Base-by-base conservation (phyloP, 2,113 vertebrate species). In the Cygnus buccinator region DNA sequence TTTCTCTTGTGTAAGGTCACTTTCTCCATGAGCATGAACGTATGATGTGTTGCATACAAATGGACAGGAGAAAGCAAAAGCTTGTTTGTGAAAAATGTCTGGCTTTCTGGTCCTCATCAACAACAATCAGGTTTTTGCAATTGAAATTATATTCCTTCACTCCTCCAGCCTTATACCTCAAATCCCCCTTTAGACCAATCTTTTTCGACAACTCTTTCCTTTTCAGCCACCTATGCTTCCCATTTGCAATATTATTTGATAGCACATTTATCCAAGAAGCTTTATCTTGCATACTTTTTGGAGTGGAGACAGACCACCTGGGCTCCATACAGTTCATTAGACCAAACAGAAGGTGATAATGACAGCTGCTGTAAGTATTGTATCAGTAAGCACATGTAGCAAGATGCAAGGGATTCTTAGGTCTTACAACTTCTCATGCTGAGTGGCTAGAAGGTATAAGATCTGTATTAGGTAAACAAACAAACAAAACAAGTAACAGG, bases 21-120 rank as follows among this genome's bases (percentile, higher is more conserved):
- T 96, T 95, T 96, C 91, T 93, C 89, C 77, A 87, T 14, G 18
- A 91, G 80, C 71, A 28, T 54, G 77, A 77, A 72, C 0, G 17
- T 82, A 90, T 67, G 84, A 70, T 71, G 94, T 78, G 80, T 66
- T 96, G 96, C 95, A 97, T 97, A 96, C 95, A 94, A 96, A 97
- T 89, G 41, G 77, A 57, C 7, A 57, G 68, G 21, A 72, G 58
- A 92, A 93, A 74, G 82, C 77, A 93, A 83, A 84, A 95, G 71
- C 87, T 87, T 80, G 61, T 65, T 72, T 58, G 54, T 83, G 87
- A 91, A 77, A 68, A 63, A 77, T 84, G 61, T 75, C 94, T 94
- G 94, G 85, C 55, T 94, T 77, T 63, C 75, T 81, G 52, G 39
- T 43, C 10, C 79, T 70, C 31, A 44, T 50, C 67, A 59, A 16